Evolutionary conservation across 2,113 vertebrate genomes (phyloP).

Genomic region (Leiothrix lutea): DNA sequence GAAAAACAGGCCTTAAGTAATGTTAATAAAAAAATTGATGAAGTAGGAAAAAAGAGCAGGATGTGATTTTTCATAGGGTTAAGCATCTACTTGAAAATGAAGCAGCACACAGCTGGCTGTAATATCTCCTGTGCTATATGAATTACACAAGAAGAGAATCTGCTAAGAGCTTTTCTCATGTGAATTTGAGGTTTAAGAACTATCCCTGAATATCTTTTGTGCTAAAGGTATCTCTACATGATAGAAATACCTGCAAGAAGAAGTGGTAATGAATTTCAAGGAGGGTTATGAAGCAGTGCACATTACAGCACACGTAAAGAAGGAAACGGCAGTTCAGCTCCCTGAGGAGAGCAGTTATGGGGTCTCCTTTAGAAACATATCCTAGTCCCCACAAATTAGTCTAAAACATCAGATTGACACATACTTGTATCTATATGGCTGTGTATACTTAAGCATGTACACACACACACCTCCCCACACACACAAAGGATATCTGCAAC

Average conservation of each 20-base stretch:
- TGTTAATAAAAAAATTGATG: neutral
- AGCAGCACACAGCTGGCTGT: neutral
- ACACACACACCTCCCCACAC: neutral
- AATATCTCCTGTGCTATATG: neutral
- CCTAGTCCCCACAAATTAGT: neutral
- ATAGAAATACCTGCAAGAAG: neutral
- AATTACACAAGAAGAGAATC: neutral
- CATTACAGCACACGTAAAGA: neutral
- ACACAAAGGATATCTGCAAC: neutral
- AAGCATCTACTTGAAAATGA: slow-evolving; percentile 32
- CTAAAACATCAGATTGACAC: neutral
- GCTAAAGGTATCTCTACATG: neutral
- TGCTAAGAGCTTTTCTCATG: neutral
- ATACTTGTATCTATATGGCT: neutral
- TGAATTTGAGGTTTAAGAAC: neutral
- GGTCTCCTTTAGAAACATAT: neutral
- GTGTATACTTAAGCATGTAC: neutral
- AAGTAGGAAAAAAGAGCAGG: neutral
- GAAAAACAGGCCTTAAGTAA: neutral
- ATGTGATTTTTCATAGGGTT: slow-evolving; percentile 38
- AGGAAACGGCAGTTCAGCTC: neutral
- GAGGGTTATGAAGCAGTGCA: neutral
- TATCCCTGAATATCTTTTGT: neutral
- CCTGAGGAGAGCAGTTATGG: neutral
- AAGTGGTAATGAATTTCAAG: neutral